Conservation (phyloP, 2,113 vertebrate genomes). For the Albula glossodonta region DNA sequence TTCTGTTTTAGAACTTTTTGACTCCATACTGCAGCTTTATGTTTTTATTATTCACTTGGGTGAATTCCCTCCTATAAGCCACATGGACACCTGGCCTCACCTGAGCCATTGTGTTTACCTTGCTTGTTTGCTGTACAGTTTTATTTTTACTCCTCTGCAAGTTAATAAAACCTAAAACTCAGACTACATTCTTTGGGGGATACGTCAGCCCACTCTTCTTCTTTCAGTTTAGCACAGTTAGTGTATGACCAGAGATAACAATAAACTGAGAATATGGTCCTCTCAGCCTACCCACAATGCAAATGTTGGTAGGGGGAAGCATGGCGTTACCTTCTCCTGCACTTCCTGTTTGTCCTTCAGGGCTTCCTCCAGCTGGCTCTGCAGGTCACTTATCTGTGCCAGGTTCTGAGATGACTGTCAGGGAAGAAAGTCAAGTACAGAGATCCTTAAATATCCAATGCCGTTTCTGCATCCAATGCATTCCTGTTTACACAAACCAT, state of each 20-base stretch:
- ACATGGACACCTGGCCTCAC: no score
- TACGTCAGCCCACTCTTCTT: no score
- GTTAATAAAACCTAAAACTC: no score
- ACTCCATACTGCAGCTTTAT: no score
- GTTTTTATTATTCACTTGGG: no score
- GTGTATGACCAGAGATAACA: not conserved
- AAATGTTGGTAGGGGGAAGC: not conserved
- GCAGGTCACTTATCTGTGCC: conserved; percentile 94
- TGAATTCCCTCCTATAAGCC: no score
- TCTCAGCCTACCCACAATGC: not conserved
- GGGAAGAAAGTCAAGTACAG: conserved; percentile 20
- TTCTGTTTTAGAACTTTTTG: no score
- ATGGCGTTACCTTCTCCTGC: conserved; percentile 88
- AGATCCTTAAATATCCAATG: conserved; percentile 6
- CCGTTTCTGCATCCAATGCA: not conserved
- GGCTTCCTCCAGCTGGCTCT: conserved; percentile 89
- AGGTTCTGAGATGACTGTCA: conserved; percentile 87
- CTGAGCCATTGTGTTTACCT: no score
- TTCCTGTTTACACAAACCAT: not conserved
- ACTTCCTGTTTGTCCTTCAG: conserved; percentile 94
- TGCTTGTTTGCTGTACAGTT: no score
- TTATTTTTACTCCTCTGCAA: no score
- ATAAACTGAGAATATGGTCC: not conserved
- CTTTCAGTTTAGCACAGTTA: no score
- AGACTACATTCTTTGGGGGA: no score